Evolutionary conservation across 1,140 invertebrate species (phyloP).

Genomic region (Ladona fulva): DNA sequence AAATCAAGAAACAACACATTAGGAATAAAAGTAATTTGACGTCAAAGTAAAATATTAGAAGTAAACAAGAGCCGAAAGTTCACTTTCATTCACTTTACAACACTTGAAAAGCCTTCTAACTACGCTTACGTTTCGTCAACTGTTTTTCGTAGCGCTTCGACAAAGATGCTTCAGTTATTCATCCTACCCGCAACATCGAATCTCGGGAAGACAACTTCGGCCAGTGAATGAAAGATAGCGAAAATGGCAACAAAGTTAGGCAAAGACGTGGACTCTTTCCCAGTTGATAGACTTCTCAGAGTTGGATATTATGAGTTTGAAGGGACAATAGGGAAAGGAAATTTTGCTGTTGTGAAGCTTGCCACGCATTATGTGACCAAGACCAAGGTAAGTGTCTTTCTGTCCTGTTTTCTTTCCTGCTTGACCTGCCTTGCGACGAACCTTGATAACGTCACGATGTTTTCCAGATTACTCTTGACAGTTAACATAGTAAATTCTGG

Average conservation of each 20-base stretch:
- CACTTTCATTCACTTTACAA: no score
- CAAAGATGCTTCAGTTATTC: neutral
- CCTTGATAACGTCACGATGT: neutral
- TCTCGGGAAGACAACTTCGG: slow-evolving; percentile 6
- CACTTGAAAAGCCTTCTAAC: neutral
- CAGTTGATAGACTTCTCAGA: slow-evolving; percentile 67
- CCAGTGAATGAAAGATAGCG: slow-evolving; percentile 9
- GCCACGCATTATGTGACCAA: slow-evolving; percentile 96
- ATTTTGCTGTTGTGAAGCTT: slow-evolving; percentile 97
- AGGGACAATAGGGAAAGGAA: slow-evolving; percentile 94
- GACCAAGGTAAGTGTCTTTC: slow-evolving; percentile 71
- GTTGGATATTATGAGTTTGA: slow-evolving; percentile 96
- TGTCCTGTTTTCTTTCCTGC: neutral
- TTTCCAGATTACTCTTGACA: neutral
- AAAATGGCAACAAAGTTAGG: slow-evolving; percentile 9
- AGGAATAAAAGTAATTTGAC: no score
- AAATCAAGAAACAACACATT: no score
- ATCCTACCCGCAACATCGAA: slow-evolving; percentile 2
- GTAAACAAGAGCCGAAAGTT: no score
- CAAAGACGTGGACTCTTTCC: slow-evolving; percentile 17
- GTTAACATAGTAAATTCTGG: slow-evolving; percentile 26
- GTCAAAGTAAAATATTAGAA: no score
- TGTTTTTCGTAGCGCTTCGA: neutral
- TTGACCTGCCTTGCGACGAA: neutral
- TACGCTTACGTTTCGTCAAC: neutral